Conservation (phyloP, 2,888 invertebrate species). For the Zaprionus obscuricornis region DNA sequence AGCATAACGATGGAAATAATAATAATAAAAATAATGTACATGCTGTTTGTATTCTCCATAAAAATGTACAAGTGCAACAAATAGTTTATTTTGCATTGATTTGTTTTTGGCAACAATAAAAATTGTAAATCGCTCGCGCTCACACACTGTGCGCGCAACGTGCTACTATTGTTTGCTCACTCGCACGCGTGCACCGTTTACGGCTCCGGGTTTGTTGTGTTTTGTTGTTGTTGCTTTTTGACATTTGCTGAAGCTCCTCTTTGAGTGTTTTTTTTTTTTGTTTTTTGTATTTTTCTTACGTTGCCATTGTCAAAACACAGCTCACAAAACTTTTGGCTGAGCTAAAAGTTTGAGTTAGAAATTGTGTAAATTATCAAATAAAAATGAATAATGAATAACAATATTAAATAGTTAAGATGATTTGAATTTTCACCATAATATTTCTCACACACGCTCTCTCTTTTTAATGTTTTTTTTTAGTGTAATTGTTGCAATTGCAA, state of each 20-base stretch:
- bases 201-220: constrained; percentile 62
- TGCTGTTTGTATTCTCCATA: too few species aligned
- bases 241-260: constrained; percentile 50
- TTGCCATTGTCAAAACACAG: constrained; percentile 9
- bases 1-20: neutral
- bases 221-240: constrained; percentile 69
- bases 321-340: constrained; percentile 1
- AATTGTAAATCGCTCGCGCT: constrained; percentile 58
- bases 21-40: neutral
- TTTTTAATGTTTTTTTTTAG: constrained; percentile 19
- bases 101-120: constrained; percentile 47
- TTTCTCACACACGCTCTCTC: neutral
- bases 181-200: constrained; percentile 47
- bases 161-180: constrained; percentile 61
- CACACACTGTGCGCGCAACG: constrained; percentile 24
- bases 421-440: too few species aligned
- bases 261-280: constrained; percentile 12
- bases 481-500: constrained; percentile 39
- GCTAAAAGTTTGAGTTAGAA: too few species aligned
- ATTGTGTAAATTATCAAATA: too few species aligned
- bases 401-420: constrained; percentile 9
- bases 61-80: constrained; percentile 49
- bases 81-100: constrained; percentile 44
- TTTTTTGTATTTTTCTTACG: neutral
- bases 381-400: too few species aligned